Percentiles rank a stretch among this genome's conserved stretches.
Evolutionary conservation across 2,888 invertebrate species (phyloP).

Genomic region (Tetragnatha montana): DNA sequence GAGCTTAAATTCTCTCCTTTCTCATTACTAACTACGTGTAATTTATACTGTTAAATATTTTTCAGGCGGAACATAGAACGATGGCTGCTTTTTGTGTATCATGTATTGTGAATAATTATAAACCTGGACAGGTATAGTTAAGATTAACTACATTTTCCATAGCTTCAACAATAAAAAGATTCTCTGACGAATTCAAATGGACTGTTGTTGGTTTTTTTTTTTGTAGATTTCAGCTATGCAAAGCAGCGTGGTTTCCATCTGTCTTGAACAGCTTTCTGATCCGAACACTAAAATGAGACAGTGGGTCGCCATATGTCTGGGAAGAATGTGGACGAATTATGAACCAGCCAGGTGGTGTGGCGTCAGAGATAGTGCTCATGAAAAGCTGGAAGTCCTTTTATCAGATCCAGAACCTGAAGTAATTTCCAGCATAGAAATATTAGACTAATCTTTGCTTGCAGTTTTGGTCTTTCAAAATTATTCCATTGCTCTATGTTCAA

Average conservation of each 20-base stretch:
- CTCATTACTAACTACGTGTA: not conserved
- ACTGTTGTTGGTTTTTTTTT: not conserved
- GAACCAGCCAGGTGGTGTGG: constrained; percentile 95
- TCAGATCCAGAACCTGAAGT: constrained; percentile 91
- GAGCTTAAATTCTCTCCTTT: not conserved
- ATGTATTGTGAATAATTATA: constrained; percentile 92
- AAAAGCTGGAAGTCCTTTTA: constrained; percentile 89
- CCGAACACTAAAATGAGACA: constrained; percentile 79
- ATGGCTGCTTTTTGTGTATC: constrained; percentile 96
- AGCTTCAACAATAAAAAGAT: not conserved
- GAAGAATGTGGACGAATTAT: constrained; percentile 91
- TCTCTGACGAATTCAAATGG: not conserved
- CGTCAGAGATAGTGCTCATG: constrained; percentile 95
- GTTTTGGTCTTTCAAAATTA: too few relatives aligned
- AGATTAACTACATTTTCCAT: not conserved
- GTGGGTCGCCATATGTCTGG: constrained; percentile 95
- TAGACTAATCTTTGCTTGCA: too few relatives aligned
- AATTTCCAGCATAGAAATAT: constrained; percentile 12
- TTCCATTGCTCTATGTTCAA: too few relatives aligned
- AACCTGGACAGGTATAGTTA: constrained; percentile 83
- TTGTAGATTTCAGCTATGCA: constrained; percentile 87
- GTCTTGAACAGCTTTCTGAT: constrained; percentile 90
- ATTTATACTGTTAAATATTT: constrained; percentile 37
- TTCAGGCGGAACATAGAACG: constrained; percentile 85
- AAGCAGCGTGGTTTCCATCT: constrained; percentile 91